Evolutionary conservation across 2,113 vertebrate species (phyloP), one percentile per base, ranked within the genome.

Genomic region (Psittacula cyanocephala): DNA sequence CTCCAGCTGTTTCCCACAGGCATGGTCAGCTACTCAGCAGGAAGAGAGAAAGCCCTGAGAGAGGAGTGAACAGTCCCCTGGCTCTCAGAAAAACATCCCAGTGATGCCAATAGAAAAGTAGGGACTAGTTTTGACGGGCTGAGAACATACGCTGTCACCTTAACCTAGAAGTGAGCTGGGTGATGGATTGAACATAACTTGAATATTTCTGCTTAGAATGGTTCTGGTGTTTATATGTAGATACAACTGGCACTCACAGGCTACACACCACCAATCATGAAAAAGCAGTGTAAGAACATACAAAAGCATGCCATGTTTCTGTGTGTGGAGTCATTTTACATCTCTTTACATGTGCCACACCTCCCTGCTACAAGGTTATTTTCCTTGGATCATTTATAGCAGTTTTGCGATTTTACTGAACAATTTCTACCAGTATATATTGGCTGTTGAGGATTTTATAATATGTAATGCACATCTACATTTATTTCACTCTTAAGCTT

Each of bases 181-280:
- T 4, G 16, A 35, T 6, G 7, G 37, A 47, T 9, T 5, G 12
- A 80, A 24, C 4, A 3, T 3, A 52, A 24, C 15, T 49, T n/a
- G 12, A 46, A 47, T 3, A 3, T 13, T 22, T 1, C 1, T 1
- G 9, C 50, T 50, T 37, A 43, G 49, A 86, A 44, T 0, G 0
- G 3, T 31, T 65, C 24, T 13, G 4, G 14, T 24, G 15, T n/a
- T 15, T 27, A 9, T 17, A 20, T 0, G 0, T 3, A 67, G 19
- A 13, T 37, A 33, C 3, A 71, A 10, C 18, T 11, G 22, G 11
- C 8, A 20, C 17, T 39, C n/a, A 33, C 24, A 43, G 18, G 33
- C 17, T 59, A 10, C 25, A 35, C 16, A 49, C 14, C 33, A 33
- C 1, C 0, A 27, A 43, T 17, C 37, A 47, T 18, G 37, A 49